A percentile compares a stretch with the other conserved stretches of the same genome.
Evolutionary conservation across 2,888 invertebrate genomes (phyloP).

Genomic region (Tetrapedia diversipes): DNA sequence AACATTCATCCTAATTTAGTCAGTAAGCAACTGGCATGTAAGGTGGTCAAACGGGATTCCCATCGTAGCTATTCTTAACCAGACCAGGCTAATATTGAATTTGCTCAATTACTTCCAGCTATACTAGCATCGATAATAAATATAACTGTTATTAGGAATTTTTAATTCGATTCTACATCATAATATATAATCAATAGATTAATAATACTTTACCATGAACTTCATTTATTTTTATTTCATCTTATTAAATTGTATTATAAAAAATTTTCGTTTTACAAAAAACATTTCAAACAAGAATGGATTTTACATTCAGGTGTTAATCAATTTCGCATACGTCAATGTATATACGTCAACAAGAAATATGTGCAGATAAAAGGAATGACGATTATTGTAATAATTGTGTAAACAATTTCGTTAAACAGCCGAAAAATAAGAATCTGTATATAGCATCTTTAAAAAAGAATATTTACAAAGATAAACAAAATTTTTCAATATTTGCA

Average conservation of each 20-base stretch:
- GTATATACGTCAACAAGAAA: not conserved
- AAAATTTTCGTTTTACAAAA: conserved; percentile 29
- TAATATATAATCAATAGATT: conserved; percentile 3
- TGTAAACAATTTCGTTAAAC: not conserved
- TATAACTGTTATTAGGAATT: conserved; percentile 58
- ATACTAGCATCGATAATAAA: conserved; percentile 51
- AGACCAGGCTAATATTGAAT: conserved; percentile 72
- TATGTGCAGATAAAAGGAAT: not conserved
- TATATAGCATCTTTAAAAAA: not conserved
- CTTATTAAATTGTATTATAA: not conserved
- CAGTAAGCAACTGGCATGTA: conserved; percentile 60
- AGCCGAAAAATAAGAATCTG: not conserved
- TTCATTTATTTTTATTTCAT: not conserved
- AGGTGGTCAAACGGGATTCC: conserved; percentile 71
- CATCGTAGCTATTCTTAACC: conserved; percentile 69
- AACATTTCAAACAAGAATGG: conserved; percentile 29
- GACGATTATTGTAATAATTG: not conserved
- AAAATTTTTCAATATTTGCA: not conserved
- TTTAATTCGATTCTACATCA: conserved; percentile 8
- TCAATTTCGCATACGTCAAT: not conserved
- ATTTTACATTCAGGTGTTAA: conserved; percentile 13
- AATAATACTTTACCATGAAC: too few species aligned
- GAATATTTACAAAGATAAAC: not conserved
- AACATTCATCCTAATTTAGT: conserved; percentile 71
- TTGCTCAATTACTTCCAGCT: conserved; percentile 64